phyloP scores from a whole-genome alignment of 2,113 vertebrate genomes.

The Myxocyprinus asiaticus region DNA sequence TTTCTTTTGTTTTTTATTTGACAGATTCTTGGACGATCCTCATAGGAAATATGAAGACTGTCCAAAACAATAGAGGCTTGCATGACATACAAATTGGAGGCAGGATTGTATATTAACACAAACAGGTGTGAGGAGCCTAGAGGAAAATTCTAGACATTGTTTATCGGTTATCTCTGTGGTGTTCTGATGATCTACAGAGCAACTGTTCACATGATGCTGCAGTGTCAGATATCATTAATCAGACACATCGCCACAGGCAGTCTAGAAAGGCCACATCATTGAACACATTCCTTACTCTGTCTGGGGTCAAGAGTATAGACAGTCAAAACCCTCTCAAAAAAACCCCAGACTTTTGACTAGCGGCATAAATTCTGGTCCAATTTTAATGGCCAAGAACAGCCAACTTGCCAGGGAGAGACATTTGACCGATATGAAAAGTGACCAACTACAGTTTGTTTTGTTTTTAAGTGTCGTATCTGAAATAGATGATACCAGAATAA shows the following conservation, averaged over 20 bases:
- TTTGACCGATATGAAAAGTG: too few relatives aligned
- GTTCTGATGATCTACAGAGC: constrained; percentile 35
- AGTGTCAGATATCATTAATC: constrained; percentile 33
- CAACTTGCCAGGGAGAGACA: too few relatives aligned
- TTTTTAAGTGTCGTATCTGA: too few relatives aligned
- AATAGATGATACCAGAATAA: too few relatives aligned
- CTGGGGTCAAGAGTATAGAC: background rate
- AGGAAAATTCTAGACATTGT: constrained; percentile 54
- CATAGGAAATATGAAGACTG: constrained; percentile 38
- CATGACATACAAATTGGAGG: constrained; percentile 40
- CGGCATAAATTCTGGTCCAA: too few relatives aligned
- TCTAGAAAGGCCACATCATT: background rate
- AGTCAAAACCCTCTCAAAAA: too few relatives aligned
- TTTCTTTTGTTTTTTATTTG: constrained; percentile 45
- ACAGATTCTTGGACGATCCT: constrained; percentile 44
- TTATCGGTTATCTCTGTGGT: constrained; percentile 26
- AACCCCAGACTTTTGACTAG: too few relatives aligned
- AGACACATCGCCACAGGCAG: background rate
- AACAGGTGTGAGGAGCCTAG: constrained; percentile 44
- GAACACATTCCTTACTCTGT: constrained; percentile 16
- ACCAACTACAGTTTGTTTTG: too few relatives aligned
- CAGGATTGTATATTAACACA: constrained; percentile 8
- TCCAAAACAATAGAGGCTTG: constrained; percentile 38
- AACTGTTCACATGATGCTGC: background rate
- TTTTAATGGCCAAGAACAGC: too few relatives aligned